Base-by-base conservation (phyloP, 2,888 invertebrate species). In the Crematogaster levior region DNA sequence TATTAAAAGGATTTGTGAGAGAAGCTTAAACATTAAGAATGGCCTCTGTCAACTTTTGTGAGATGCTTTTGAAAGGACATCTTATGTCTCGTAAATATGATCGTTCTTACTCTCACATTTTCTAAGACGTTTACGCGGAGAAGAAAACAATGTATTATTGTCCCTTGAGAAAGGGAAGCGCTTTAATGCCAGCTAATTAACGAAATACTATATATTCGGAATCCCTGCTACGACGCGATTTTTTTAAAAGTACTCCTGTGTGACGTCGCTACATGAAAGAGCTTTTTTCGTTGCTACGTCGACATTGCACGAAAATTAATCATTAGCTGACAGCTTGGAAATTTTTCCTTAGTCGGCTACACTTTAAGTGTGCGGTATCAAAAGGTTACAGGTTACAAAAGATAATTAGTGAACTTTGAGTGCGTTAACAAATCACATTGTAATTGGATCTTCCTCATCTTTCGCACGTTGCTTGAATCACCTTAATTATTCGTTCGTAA, bases 301-400 rank as follows among this genome's bases (percentile, higher is more conserved):
- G 81, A 60, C 77, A 84, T 80, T 86, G 79, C 80, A 82, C 70
- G 86, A 84, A 85, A 87, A 86, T 87, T 87, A 86, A 87, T 87
- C 86, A 86, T 87, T 86, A 89, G 82, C 81, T 82, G 30, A 79
- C 66, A 58, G 75, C 66, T 77, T 77, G 73, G 63, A 82, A 75
- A 81, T 85, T 65, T 75, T 82, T 82, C 63, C 82, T 75, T 82
- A 43, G 56, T 68, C 40, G 53, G 40, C 21, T 66, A 30, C 24
- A 34, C 37, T 77, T 68, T 40, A 74, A 75, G 30, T 43, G 74
- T 58, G 70, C 68, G 70, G 72, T 86, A 89, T 88, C 88, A 89
- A 89, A 88, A 85, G 79, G 80, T 80, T 83, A 65, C 66, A 40
- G 48, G 72, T 81, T 66, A 85, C 84, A 88, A 86, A 89, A 84